These are phyloP conservation scores for Miniopterus natalensis DNA, from an alignment of 2,113 vertebrate genomes.

Conservation along the genomic window DNA sequence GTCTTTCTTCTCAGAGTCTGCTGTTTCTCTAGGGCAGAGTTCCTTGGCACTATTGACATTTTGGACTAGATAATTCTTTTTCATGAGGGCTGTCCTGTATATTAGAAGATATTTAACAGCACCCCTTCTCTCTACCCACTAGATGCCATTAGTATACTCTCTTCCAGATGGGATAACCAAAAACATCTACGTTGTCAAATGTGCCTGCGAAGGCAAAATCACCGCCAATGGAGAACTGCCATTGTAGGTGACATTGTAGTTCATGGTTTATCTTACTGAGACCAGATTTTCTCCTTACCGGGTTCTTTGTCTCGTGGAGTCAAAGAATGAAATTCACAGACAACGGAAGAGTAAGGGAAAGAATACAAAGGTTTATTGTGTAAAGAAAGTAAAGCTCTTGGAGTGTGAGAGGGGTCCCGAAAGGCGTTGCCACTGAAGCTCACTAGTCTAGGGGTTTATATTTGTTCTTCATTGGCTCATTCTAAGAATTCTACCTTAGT, in stretches of 20 bases:
- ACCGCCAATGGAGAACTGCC: background rate
- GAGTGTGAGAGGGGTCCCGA: no score
- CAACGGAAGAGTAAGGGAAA: no score
- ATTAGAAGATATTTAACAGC: background rate
- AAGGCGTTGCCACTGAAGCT: no score
- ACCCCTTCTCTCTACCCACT: background rate
- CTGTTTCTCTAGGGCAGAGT: background rate
- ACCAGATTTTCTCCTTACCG: no score
- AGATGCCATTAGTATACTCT: background rate
- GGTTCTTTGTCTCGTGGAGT: no score
- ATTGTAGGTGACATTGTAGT: background rate
- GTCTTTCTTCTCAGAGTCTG: background rate
- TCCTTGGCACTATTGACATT: background rate
- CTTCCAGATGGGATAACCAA: background rate
- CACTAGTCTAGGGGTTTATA: no score
- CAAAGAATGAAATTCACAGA: no score
- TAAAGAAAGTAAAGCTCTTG: no score
- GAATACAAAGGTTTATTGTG: no score
- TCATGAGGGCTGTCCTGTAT: background rate
- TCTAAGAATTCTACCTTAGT: no score
- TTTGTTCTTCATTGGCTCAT: no score
- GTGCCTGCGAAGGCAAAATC: background rate
- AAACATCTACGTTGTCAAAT: background rate
- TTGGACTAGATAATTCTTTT: background rate
- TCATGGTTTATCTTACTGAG: background rate